These are phyloP conservation scores for Sylvicapra grimmia DNA, from an alignment of 2,113 vertebrate species.

Conservation along the genomic window DNA sequence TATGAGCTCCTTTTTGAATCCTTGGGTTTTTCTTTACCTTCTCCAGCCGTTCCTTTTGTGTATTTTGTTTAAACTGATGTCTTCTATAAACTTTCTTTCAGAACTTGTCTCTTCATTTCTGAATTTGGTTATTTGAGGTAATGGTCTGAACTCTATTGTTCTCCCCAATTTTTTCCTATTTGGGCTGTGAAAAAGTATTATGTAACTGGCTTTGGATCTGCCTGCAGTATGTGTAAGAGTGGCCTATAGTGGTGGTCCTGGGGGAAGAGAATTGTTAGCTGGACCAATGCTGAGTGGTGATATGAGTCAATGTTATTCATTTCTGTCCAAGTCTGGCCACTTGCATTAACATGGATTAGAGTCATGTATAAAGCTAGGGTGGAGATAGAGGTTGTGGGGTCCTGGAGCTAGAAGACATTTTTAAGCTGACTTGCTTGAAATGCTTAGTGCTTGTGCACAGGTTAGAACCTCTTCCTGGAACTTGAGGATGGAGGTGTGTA, in stretches of 20 bases:
- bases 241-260: not conserved
- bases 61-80: not conserved
- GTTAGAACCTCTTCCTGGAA: not conserved
- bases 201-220: conserved; percentile 2
- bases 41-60: not conserved
- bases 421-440: conserved; percentile 33
- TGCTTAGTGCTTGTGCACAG: conserved; percentile 5
- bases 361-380: not conserved
- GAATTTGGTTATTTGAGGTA: conserved; percentile 31
- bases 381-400: not conserved
- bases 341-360: not conserved
- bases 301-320: not conserved
- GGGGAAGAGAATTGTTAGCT: not conserved
- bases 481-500: not conserved
- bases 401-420: conserved; percentile 3
- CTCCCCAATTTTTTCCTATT: not conserved
- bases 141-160: not conserved
- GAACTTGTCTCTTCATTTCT: conserved; percentile 8
- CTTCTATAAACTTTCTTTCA: conserved; percentile 18
- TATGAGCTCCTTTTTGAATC: not conserved
- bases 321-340: not conserved
- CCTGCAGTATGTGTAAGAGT: not conserved
- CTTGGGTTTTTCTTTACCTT: not conserved
- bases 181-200: conserved; percentile 15
- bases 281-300: not conserved